Percentiles rank a stretch among this genome's conserved stretches.
Evolutionary conservation across 2,888 invertebrate species (phyloP).

Genomic region (Tiliacea citrago): DNA sequence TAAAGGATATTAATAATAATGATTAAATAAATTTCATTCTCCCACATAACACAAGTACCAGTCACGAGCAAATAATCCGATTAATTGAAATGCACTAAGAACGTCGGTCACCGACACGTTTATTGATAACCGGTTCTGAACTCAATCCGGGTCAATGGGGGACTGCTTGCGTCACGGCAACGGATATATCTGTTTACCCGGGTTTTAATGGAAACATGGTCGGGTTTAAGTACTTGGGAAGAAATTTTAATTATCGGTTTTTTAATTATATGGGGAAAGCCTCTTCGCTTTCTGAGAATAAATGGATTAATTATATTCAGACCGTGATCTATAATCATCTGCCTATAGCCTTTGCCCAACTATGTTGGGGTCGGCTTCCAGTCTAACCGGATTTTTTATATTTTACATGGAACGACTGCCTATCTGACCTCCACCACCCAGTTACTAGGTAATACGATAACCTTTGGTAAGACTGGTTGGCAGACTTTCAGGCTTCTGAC

Average conservation of each 20-base stretch:
- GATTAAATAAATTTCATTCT: not conserved
- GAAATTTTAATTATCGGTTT: not conserved
- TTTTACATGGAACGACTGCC: no score
- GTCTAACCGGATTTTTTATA: no score
- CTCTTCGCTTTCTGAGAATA: no score
- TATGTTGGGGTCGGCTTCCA: no score
- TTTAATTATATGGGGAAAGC: not conserved
- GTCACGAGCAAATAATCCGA: slow-evolving; percentile 56
- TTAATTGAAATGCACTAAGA: slow-evolving; percentile 64
- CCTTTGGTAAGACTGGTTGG: no score
- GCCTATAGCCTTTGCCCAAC: no score
- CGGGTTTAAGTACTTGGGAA: not conserved
- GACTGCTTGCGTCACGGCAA: slow-evolving; percentile 47
- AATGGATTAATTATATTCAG: no score
- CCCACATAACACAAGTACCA: slow-evolving; percentile 27
- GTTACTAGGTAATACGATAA: no score
- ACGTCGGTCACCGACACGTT: slow-evolving; percentile 47
- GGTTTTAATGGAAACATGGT: slow-evolving; percentile 37
- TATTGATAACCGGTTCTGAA: slow-evolving; percentile 57
- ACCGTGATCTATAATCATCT: no score
- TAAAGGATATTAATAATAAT: slow-evolving; percentile 8
- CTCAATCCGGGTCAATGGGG: slow-evolving; percentile 60
- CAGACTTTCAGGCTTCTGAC: no score
- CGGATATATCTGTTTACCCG: slow-evolving; percentile 47
- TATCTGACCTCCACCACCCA: no score